These are phyloP conservation scores for Acanthacorydalis orientalis DNA, from an alignment of 2,888 invertebrate species.

Conservation along the genomic window DNA sequence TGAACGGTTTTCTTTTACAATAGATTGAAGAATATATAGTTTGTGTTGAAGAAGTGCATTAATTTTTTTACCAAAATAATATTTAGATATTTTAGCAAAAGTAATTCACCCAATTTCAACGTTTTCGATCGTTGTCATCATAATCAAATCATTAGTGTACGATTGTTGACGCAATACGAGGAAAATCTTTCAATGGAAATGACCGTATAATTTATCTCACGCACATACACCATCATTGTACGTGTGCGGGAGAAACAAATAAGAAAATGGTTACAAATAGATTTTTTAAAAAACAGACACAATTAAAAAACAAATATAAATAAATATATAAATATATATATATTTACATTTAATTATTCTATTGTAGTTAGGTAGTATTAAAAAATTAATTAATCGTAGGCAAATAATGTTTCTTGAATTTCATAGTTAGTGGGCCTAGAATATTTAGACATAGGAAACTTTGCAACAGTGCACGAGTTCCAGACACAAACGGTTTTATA, in stretches of 20 bases:
- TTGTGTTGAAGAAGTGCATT: no score
- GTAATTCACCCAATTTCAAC: no score
- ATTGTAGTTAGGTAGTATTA: constrained; percentile 22
- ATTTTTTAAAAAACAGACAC: neutral
- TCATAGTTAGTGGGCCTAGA: constrained; percentile 22
- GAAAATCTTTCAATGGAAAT: no score
- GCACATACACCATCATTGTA: neutral
- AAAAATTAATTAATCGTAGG: constrained; percentile 20
- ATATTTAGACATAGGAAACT: constrained; percentile 13
- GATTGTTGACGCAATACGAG: no score
- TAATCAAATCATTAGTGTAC: no score
- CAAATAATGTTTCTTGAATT: constrained; percentile 15
- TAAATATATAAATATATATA: constrained; percentile 3
- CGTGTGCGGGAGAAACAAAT: neutral
- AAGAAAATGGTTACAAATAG: neutral
- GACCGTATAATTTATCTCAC: no score
- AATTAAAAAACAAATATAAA: constrained; percentile 2
- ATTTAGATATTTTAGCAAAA: no score
- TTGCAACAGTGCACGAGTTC: neutral
- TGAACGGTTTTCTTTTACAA: no score
- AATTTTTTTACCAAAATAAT: no score
- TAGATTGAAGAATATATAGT: no score
- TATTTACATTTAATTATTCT: constrained; percentile 7
- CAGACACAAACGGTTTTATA: no score
- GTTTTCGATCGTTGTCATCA: no score